Conservation (phyloP, 2,797 vertebrate genomes). For the Mus caroli region DNA sequence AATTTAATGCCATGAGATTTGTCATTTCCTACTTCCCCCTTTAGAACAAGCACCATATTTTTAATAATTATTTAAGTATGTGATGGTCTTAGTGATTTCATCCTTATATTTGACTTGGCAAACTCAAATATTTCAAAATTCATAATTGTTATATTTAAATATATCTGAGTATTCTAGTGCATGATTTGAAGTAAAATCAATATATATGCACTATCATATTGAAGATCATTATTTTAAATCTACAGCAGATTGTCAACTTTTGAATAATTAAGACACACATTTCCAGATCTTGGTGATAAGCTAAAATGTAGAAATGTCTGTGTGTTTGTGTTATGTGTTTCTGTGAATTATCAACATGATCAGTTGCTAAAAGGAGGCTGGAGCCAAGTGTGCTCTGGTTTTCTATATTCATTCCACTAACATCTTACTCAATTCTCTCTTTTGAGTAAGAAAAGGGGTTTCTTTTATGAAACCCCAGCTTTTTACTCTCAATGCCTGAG, state of each 20-base stretch:
- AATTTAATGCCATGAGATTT: not conserved
- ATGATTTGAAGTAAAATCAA: conserved; percentile 24
- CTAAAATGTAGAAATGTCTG: not conserved
- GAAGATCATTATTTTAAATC: conserved; percentile 52
- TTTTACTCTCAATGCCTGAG: not conserved
- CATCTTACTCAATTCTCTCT: not conserved
- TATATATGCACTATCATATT: not conserved
- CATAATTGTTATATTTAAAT: not conserved
- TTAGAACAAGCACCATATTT: not conserved
- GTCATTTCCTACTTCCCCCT: not conserved
- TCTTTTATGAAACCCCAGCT: not conserved
- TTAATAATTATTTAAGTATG: not conserved
- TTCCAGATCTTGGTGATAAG: not conserved
- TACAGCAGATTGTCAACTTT: not conserved
- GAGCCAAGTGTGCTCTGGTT: not conserved
- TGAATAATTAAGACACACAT: not conserved
- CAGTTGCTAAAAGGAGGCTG: not conserved
- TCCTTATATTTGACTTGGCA: not conserved
- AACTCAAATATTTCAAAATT: conserved; percentile 7
- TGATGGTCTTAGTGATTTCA: not conserved
- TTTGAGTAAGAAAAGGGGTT: not conserved
- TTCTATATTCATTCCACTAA: not conserved
- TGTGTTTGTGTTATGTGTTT: not conserved
- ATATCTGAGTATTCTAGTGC: not conserved
- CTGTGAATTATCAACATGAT: not conserved